Evolutionary conservation across 1,140 invertebrate species (phyloP), one percentile per base, ranked within the genome.

Genomic region (Heliconius eleuchia): DNA sequence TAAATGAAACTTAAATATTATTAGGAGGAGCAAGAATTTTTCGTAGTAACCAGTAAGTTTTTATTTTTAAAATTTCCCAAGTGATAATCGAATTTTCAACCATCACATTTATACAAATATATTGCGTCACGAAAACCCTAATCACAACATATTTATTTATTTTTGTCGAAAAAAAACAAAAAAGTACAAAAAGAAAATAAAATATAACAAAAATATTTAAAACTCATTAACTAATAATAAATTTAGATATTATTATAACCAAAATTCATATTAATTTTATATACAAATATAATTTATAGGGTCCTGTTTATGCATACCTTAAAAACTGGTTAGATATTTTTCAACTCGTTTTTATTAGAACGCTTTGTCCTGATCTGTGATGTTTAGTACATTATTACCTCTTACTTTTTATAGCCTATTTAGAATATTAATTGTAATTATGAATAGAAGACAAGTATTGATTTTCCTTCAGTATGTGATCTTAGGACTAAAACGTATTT

Each of bases 261-360:
- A 27, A 60, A 23, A 23, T 60, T n/a, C 9, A 23, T 27, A 66
- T 66, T 16, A 23, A 13, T 66, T 66, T 16, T 4, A 27, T 23
- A 30, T 23, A 30, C 27, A 66, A 66, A 27, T 66, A 30, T 66
- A 66, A 66, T 66, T 66, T 66, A 66, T 66, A 30, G 60, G 60
- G 23, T 30, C 60, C 60, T 27, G 60, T 30, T 66, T 30, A 16
- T 30, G 60, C 60, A 30, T 9, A 5, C 60, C 1, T 30, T 66
- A 27, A 66, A 30, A 66, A 66, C 60, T 27, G 60, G 60, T 66
- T 66, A 16, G 27, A 27, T 16, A 30, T 66, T 66, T 27, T 27
- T 66, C 23, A 30, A 66, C 27, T 66, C 60, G 60, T 66, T 66
- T 66, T 66, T 3, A 66, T 30, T 27, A 30, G 9, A 23, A 66